Conservation (phyloP, 2,797 vertebrate species). For the Cossypha dichroa region DNA sequence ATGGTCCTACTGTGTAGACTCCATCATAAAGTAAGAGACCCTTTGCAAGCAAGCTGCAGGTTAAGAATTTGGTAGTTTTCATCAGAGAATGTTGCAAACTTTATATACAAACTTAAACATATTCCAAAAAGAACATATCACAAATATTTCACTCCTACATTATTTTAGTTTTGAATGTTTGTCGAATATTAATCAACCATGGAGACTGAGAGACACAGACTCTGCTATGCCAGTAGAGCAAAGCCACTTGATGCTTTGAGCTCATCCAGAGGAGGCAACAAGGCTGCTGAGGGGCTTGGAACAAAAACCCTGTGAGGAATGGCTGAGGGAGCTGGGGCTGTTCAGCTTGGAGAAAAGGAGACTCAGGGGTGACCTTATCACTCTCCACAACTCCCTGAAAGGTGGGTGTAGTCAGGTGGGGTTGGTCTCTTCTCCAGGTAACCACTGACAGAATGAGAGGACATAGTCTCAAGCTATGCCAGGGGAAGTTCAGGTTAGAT, state of each 20-base stretch:
- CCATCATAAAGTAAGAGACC: neutral
- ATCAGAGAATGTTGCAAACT: neutral
- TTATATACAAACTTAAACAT: neutral
- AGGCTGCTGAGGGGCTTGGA: neutral
- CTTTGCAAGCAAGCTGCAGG: neutral
- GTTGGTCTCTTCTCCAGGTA: too few relatives aligned
- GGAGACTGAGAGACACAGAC: too few relatives aligned
- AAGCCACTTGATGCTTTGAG: too few relatives aligned
- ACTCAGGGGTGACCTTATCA: too few relatives aligned
- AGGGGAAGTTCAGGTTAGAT: neutral
- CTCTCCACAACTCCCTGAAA: too few relatives aligned
- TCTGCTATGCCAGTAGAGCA: too few relatives aligned
- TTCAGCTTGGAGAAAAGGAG: neutral
- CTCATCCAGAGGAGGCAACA: fast-evolving
- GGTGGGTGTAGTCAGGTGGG: neutral
- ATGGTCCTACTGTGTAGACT: neutral
- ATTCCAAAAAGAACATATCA: neutral
- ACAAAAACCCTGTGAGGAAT: neutral
- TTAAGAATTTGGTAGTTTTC: neutral
- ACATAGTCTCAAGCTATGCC: too few relatives aligned
- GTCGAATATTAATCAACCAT: neutral
- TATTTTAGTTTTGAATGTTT: constrained; percentile 1
- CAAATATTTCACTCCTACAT: neutral
- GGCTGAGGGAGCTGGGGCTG: neutral
- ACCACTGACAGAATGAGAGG: too few relatives aligned